A percentile compares a stretch with the other conserved stretches of the same genome.
Evolutionary conservation across 1,140 invertebrate genomes (phyloP).

Genomic region (Drepana arcuata): DNA sequence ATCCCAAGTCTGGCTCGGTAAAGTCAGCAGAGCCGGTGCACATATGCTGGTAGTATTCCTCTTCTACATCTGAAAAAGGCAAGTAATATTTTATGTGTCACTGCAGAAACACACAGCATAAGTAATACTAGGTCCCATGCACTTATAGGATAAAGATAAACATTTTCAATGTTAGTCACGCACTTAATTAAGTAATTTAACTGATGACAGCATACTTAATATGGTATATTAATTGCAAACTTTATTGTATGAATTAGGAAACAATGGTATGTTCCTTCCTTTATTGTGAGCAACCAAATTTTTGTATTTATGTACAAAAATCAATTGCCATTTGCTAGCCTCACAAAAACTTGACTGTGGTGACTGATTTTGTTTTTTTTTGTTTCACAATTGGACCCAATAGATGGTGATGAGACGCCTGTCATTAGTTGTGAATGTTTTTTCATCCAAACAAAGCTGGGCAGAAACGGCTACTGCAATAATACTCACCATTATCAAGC

Average conservation of each 20-base stretch:
- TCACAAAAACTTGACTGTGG: too few species aligned
- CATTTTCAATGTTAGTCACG: not conserved
- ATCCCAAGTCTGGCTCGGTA: conserved; percentile 25
- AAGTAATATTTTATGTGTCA: not conserved
- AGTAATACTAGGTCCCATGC: not conserved
- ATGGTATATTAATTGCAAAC: not conserved
- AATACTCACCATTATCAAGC: conserved; percentile 21
- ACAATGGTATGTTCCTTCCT: too few species aligned
- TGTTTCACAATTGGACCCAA: too few species aligned
- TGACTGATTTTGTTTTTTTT: too few species aligned
- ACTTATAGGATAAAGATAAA: not conserved
- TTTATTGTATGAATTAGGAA: not conserved
- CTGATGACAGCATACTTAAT: not conserved
- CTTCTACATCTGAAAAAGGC: conserved; percentile 29
- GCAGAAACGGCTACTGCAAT: not conserved
- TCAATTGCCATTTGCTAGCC: too few species aligned
- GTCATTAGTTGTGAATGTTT: not conserved
- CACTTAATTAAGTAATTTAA: not conserved
- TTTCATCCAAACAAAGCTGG: not conserved
- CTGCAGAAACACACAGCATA: not conserved
- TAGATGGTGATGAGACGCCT: not conserved
- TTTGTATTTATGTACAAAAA: too few species aligned
- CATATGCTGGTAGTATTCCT: conserved; percentile 20
- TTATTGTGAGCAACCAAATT: too few species aligned
- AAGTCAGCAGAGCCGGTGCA: conserved; percentile 12